phyloP scores from a whole-genome alignment of 2,888 invertebrate genomes.

The Himalopsyche tibetana region DNA sequence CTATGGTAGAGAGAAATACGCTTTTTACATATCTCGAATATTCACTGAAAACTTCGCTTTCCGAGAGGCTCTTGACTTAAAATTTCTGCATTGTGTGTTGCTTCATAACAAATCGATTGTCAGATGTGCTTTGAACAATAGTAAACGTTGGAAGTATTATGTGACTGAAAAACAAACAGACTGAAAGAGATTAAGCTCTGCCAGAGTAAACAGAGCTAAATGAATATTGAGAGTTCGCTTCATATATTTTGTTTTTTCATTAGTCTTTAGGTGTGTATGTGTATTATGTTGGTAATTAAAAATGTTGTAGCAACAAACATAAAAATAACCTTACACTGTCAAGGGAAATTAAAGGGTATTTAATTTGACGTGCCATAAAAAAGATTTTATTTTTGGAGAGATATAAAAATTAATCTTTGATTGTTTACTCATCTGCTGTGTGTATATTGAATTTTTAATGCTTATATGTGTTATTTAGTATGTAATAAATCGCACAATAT shows the following conservation, averaged over 20 bases:
- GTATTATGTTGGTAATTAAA: conserved; percentile 33
- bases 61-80: conserved; percentile 1
- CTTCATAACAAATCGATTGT: conserved; percentile 42
- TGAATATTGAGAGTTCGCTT: conserved; percentile 11
- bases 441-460: background rate
- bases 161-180: conserved; percentile 33
- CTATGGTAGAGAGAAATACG: too few species aligned
- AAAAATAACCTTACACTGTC: background rate
- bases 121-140: conserved; percentile 38
- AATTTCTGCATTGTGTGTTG: conserved; percentile 25
- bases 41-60: background rate
- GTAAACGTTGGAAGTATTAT: conserved; percentile 17
- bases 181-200: conserved; percentile 39
- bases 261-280: background rate
- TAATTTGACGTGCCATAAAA: conserved; percentile 4
- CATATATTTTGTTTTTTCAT: conserved; percentile 4
- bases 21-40: conserved; percentile 2
- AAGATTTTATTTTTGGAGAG: background rate
- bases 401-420: background rate
- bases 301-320: background rate
- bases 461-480: background rate
- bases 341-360: conserved; percentile 1
- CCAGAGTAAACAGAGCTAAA: conserved; percentile 15
- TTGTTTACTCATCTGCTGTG: background rate
- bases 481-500: background rate